Evolutionary conservation across 2,113 vertebrate genomes (phyloP).

Genomic region (Oreochromis tanganicae): DNA sequence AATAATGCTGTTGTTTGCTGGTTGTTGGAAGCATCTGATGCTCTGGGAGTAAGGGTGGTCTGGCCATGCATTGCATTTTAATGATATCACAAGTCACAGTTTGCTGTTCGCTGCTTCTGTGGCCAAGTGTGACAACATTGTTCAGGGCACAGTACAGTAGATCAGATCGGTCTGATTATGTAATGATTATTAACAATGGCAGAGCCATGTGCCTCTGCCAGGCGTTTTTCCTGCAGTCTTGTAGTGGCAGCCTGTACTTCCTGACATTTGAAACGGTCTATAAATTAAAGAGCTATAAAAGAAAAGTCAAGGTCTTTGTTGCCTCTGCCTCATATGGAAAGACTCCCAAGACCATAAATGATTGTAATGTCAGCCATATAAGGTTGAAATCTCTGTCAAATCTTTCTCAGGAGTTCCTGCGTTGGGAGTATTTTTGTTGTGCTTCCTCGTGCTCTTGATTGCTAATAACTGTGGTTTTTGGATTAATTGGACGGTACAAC

Average conservation of each 20-base stretch:
- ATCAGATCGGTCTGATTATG: slow-evolving; percentile 36
- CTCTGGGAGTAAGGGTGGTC: not conserved
- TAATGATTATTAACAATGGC: slow-evolving; percentile 36
- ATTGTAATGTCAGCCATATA: slow-evolving; percentile 3
- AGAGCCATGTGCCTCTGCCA: not conserved
- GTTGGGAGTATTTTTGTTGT: not conserved
- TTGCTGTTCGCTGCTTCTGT: not conserved
- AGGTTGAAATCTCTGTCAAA: slow-evolving; percentile 12
- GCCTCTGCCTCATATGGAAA: not conserved
- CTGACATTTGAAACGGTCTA: slow-evolving; percentile 26
- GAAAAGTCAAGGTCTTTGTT: slow-evolving; percentile 40
- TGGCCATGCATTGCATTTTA: slow-evolving; percentile 38
- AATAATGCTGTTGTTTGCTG: slow-evolving; percentile 5
- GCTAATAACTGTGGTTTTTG: not conserved
- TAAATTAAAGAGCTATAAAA: slow-evolving; percentile 47
- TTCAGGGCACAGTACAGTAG: slow-evolving; percentile 2
- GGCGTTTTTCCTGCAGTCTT: not conserved
- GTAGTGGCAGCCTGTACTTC: slow-evolving; percentile 9
- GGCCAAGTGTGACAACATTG: slow-evolving; percentile 25
- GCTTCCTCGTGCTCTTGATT: not conserved
- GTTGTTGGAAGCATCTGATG: not conserved
- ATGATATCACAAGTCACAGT: slow-evolving; percentile 29
- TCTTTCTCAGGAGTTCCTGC: not conserved
- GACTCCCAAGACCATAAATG: slow-evolving; percentile 24
- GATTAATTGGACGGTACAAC: not conserved